Base-by-base conservation (phyloP, 2,113 vertebrate species). In the Pongo abelii region DNA sequence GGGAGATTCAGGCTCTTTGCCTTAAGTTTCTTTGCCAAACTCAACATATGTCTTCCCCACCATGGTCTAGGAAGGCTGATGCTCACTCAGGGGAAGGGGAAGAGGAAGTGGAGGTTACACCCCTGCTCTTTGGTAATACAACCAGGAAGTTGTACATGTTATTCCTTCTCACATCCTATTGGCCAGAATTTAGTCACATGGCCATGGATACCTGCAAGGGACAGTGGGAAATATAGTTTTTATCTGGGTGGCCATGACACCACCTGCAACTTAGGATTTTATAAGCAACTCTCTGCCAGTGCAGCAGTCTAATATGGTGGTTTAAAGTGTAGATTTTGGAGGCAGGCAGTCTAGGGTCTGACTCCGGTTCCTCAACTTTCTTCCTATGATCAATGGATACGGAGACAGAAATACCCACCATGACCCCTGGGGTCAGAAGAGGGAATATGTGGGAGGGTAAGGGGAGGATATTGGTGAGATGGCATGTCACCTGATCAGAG, bases 221-320 rank as follows among this genome's bases (percentile, higher is more conserved):
- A 95, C 5, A 11, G 50, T 97, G 94, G 80, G 93, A 95, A 95
- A 90, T 94, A 93, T 95, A 97, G 94, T 95, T 72, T 84, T 94
- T 77, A 64, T 20, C 13, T 80, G 52, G n/a, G 11, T 17, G 38
- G 13, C 14, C 38, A 0, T 17, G 4, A 80, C 59, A 12, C 40
- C 12, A 20, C 5, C 40, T 64, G 8, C 55, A 50, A 14, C 12
- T 30, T 32, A 23, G 57, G 40, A 50, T 61, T 50, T 50, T 75
- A 23, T 35, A 79, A 79, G 18, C 43, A 78, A 84, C 87, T 69
- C 52, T 89, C 43, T 69, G 52, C 30, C 18, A 2, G 6, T 25
- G 13, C 17, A n/a, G 25, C 7, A 70, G 18, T 84, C 61, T 86
- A 78, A 85, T 32, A 78, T 46, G 50, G 6, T 80, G 16, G 18